Base-by-base conservation (phyloP, 2,797 vertebrate species). In the Liparis tanakae region DNA sequence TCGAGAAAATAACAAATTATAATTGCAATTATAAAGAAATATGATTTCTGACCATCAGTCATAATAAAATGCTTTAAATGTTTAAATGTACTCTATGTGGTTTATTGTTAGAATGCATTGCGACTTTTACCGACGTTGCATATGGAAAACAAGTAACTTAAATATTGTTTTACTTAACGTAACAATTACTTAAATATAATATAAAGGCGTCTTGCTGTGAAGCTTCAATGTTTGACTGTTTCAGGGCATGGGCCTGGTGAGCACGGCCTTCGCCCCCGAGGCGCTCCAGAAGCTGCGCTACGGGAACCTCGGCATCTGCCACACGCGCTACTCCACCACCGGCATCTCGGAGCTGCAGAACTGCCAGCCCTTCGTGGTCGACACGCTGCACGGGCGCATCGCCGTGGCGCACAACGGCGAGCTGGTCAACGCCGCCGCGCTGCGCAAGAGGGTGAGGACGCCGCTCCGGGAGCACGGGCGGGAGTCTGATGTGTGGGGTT, bases 361-460 rank as follows among this genome's bases (percentile, higher is more conserved):
- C 90, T 99, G 98, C 88, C 98, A 99, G 88, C 98, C 98, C 3
- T 99, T 99, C 81, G 97, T 99, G 7, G 98, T 99, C 74, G 98
- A 99, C 84, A 99, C 96, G 0, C 95, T 99, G 70, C 98, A 98
- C 4, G 98, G 98, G 72, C 96, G 96, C 93, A 99, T 99, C 0
- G 98, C 98, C 0, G 97, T 99, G 48, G 98, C 98, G 0, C 98
- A 99, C 91, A 99, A 99, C 0, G 98, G 98, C 7, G 98, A 99
- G 89, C 87, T 99, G 37, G 94, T 98, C 22, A 99, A 99, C 10
- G 96, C 98, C 64, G 81, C 90, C 3, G 94, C 89, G 1, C 90
- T 99, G 82, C 92, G 96, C 76, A 96, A 93, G 86, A 97, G 98
- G 96, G 98, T 95, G 85, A 89, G 57, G 57, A 6, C 4, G 25